These are phyloP conservation scores for Drosophila ficusphila DNA, from an alignment of 1,140 invertebrate species.

Conservation along the genomic window DNA sequence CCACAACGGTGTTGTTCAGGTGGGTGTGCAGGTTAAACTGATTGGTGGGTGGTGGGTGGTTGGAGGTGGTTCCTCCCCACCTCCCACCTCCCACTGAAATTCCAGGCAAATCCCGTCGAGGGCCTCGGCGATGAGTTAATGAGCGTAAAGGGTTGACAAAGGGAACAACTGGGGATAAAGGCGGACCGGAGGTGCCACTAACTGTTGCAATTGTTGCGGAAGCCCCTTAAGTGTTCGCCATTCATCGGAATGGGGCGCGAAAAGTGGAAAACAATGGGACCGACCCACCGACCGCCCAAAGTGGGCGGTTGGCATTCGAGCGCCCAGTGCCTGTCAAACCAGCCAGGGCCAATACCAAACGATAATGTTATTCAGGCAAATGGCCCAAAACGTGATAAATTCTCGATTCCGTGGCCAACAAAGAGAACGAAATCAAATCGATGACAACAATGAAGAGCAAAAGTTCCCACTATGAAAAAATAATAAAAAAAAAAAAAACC, in stretches of 20 bases:
- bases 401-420: slow-evolving; percentile 23
- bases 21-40: background rate
- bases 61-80: too few species aligned
- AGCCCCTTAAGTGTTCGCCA: slow-evolving; percentile 40
- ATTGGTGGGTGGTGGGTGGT: background rate
- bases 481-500: background rate
- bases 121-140: slow-evolving; percentile 43
- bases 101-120: slow-evolving; percentile 43
- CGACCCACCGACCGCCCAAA: too few species aligned
- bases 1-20: background rate
- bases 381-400: slow-evolving; percentile 19
- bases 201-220: slow-evolving; percentile 40
- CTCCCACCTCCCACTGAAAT: slow-evolving; percentile 22
- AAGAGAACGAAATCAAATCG: slow-evolving; percentile 27
- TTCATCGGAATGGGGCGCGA: slow-evolving; percentile 15
- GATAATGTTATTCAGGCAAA: slow-evolving; percentile 13
- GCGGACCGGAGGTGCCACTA: slow-evolving; percentile 1
- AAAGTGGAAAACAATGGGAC: background rate
- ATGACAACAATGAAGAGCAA: slow-evolving; percentile 18
- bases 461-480: slow-evolving; percentile 28
- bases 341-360: slow-evolving; percentile 4
- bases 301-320: background rate
- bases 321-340: slow-evolving; percentile 12
- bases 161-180: slow-evolving; percentile 11
- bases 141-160: slow-evolving; percentile 53